These are phyloP conservation scores for Mustela nigripes DNA, from an alignment of 2,113 vertebrate species.

Conservation along the genomic window DNA sequence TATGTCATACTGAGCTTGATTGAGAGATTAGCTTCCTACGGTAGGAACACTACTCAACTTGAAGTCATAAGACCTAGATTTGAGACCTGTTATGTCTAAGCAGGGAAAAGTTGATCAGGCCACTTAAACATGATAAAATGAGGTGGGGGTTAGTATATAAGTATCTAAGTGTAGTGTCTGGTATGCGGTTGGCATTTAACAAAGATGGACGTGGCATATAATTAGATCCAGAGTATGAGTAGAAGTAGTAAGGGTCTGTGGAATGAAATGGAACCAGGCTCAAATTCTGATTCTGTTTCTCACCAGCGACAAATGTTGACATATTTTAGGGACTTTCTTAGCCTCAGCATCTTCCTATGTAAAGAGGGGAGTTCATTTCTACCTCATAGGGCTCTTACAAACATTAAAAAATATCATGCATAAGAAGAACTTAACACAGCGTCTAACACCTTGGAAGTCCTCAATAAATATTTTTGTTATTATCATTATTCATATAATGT, in stretches of 20 bases:
- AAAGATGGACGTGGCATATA: not conserved
- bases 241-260: not conserved
- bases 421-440: not conserved
- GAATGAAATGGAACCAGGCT: not conserved
- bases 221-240: not conserved
- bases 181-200: not conserved
- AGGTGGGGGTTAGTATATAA: not conserved
- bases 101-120: not conserved
- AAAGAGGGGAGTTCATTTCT: not conserved
- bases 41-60: not conserved
- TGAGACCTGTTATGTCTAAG: not conserved
- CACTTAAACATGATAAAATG: not conserved
- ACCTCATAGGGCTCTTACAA: not conserved
- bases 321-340: not conserved
- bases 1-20: not conserved
- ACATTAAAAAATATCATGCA: not conserved
- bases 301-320: not conserved
- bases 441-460: not conserved
- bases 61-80: not conserved
- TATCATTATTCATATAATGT: not conserved
- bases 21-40: not conserved
- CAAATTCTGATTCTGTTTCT: not conserved
- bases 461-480: constrained; percentile 5
- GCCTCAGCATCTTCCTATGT: not conserved
- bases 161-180: not conserved